phyloP scores from a whole-genome alignment of 2,888 invertebrate genomes.

The Fabriciana adippe region DNA sequence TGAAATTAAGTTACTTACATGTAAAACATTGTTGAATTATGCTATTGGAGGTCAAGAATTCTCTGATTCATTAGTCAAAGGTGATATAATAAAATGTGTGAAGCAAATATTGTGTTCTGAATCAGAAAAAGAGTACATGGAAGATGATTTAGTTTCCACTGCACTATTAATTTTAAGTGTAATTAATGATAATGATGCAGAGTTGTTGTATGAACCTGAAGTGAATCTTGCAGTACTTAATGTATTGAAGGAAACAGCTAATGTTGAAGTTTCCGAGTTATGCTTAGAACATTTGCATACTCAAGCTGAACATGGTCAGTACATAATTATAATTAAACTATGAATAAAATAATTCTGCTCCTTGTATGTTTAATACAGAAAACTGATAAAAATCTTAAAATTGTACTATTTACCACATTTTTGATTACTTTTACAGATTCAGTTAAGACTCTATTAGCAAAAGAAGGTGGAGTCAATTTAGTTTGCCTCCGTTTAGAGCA shows the following conservation, averaged over 20 bases:
- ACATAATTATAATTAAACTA: not conserved
- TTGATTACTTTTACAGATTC: constrained; percentile 82
- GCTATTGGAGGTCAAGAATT: constrained; percentile 87
- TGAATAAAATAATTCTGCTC: no score
- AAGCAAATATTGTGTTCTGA: constrained; percentile 77
- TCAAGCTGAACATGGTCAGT: constrained; percentile 88
- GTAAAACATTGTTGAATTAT: constrained; percentile 91
- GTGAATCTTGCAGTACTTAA: constrained; percentile 84
- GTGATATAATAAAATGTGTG: constrained; percentile 78
- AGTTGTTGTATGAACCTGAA: constrained; percentile 79
- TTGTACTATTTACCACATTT: not conserved
- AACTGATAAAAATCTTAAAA: not conserved
- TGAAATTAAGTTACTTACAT: constrained; percentile 84
- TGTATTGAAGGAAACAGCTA: constrained; percentile 84
- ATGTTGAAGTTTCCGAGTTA: constrained; percentile 88
- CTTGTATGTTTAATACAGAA: no score
- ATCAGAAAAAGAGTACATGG: constrained; percentile 73
- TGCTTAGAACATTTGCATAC: constrained; percentile 89
- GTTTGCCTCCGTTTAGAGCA: constrained; percentile 88
- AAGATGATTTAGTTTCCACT: constrained; percentile 82
- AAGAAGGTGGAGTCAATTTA: constrained; percentile 88
- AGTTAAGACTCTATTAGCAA: constrained; percentile 88
- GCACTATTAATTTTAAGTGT: constrained; percentile 83
- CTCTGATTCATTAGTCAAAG: constrained; percentile 82
- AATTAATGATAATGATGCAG: constrained; percentile 84